Percentiles rank a stretch among this genome's conserved stretches.
Evolutionary conservation across 2,888 invertebrate species (phyloP).

Genomic region (Salticus scenicus): DNA sequence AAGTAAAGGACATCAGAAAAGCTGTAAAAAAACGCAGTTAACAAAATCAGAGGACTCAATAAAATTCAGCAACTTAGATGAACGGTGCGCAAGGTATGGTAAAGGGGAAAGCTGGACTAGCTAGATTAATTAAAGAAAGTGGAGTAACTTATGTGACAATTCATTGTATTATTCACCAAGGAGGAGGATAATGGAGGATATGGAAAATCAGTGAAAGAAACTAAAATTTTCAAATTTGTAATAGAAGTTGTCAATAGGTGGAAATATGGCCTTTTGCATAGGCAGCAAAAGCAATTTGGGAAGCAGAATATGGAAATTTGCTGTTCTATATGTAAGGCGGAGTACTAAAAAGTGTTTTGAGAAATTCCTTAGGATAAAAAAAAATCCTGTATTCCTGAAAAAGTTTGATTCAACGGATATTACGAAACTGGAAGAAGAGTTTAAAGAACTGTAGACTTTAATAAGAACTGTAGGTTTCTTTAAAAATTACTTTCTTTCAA

Average conservation of each 20-base stretch:
- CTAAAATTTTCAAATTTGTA: too few relatives aligned
- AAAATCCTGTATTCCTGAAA: background rate
- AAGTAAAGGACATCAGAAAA: background rate
- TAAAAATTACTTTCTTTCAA: background rate
- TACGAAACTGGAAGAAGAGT: too few relatives aligned
- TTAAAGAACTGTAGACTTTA: too few relatives aligned
- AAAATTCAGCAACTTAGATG: background rate
- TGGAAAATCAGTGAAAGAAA: background rate
- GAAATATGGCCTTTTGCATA: background rate
- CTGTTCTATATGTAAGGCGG: background rate
- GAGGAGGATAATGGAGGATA: background rate
- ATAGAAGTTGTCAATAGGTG: too few relatives aligned
- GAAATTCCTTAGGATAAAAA: background rate
- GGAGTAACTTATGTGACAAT: background rate
- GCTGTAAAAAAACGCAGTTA: background rate
- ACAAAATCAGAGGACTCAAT: background rate
- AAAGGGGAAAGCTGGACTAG: too few relatives aligned
- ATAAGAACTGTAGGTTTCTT: too few relatives aligned
- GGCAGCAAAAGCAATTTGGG: background rate
- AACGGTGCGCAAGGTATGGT: too few relatives aligned
- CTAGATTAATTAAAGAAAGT: background rate
- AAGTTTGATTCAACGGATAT: background rate
- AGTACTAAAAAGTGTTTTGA: background rate
- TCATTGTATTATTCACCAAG: background rate
- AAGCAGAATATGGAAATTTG: background rate